phyloP scores from a whole-genome alignment of 2,113 vertebrate species.

The Formicarius rufipectus region DNA sequence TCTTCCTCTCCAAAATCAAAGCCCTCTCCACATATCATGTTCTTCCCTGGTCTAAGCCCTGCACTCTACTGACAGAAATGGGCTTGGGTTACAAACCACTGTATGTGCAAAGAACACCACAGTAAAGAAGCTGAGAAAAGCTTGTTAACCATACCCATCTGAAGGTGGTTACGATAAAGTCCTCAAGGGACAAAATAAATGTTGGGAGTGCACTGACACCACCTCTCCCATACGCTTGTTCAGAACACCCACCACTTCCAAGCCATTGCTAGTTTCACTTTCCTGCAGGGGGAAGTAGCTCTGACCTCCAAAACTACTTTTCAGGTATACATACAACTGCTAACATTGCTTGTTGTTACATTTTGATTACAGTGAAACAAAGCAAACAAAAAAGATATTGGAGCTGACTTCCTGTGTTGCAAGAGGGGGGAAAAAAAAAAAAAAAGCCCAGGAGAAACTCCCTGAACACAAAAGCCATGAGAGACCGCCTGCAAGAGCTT shows the following conservation, averaged over 20 bases:
- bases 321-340: neutral
- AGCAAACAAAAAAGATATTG: neutral
- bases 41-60: neutral
- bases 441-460: neutral
- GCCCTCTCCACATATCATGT: neutral
- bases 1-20: neutral
- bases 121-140: neutral
- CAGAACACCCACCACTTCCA: neutral
- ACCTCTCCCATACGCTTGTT: neutral
- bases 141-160: neutral
- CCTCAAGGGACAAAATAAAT: neutral
- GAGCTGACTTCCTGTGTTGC: neutral
- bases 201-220: neutral
- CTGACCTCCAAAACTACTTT: neutral
- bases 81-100: neutral
- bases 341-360: neutral
- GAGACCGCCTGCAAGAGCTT: constrained; percentile 89
- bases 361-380: constrained; percentile 18
- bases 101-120: neutral
- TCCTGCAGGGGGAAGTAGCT: neutral
- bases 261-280: neutral
- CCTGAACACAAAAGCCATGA: constrained; percentile 73
- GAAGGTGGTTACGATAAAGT: neutral
- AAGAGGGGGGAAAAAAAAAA: constrained; percentile 38
- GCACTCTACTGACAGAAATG: neutral